Conservation (phyloP, 2,888 invertebrate genomes). For the Drosophila anomalata region DNA sequence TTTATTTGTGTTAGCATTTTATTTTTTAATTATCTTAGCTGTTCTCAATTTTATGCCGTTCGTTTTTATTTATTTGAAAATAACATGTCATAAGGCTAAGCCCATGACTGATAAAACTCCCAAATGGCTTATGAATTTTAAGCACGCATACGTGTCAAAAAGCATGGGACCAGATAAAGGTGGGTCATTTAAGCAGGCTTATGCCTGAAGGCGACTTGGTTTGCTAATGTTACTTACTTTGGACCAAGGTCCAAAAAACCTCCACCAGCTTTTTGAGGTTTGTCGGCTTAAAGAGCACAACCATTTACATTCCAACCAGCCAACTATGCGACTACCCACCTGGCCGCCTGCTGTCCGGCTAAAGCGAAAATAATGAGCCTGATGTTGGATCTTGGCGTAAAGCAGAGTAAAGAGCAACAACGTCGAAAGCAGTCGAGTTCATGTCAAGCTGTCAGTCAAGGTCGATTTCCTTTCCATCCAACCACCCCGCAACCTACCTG, state of each 20-base stretch:
- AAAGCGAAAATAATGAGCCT: constrained; percentile 75
- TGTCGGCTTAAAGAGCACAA: constrained; percentile 49
- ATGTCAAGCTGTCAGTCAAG: constrained; percentile 79
- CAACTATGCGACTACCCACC: constrained; percentile 29
- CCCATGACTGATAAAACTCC: constrained; percentile 36
- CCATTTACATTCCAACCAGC: constrained; percentile 38
- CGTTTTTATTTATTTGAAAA: constrained; percentile 37
- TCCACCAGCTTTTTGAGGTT: constrained; percentile 61
- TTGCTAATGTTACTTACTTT: constrained; percentile 11
- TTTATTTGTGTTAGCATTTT: not conserved
- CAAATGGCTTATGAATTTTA: constrained; percentile 42
- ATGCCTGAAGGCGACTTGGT: constrained; percentile 3
- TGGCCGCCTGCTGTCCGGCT: constrained; percentile 63
- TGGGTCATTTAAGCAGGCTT: constrained; percentile 16
- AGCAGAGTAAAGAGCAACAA: constrained; percentile 45
- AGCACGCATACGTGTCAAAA: constrained; percentile 41
- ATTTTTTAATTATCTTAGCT: constrained; percentile 6
- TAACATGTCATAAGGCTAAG: constrained; percentile 33
- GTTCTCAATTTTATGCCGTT: constrained; percentile 13
- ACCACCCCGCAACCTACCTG: constrained; percentile 30
- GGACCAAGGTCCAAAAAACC: constrained; percentile 4
- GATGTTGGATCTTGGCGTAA: constrained; percentile 50
- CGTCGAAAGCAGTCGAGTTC: constrained; percentile 72
- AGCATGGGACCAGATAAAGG: constrained; percentile 18
- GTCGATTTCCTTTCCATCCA: constrained; percentile 65